Percentiles rank a stretch among this genome's conserved stretches.
Evolutionary conservation across 53 echinoderm and acorn worm species (phyloP).

Genomic region (Patiria pectinifera): DNA sequence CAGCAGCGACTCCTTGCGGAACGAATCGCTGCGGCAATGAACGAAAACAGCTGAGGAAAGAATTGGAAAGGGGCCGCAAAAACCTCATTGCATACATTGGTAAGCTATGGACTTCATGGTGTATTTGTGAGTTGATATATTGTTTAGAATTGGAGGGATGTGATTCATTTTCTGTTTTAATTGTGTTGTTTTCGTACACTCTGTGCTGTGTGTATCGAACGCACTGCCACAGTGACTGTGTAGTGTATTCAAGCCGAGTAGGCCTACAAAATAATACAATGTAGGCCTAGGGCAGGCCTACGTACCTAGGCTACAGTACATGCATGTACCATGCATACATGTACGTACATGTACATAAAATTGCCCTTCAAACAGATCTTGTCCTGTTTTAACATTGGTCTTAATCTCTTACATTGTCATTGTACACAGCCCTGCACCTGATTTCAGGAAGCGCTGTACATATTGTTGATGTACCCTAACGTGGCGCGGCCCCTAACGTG

Average conservation of each 20-base stretch:
- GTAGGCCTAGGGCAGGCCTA: too few species aligned
- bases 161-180: background rate
- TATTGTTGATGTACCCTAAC: too few species aligned
- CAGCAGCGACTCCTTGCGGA: slow-evolving; percentile 91
- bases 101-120: slow-evolving; percentile 69
- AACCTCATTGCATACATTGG: slow-evolving; percentile 93
- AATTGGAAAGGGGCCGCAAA: slow-evolving; percentile 99
- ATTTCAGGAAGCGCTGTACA: too few species aligned
- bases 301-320: too few species aligned
- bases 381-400: too few species aligned
- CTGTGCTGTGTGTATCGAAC: background rate
- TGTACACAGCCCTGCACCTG: too few species aligned
- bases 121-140: background rate
- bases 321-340: too few species aligned
- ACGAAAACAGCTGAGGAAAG: slow-evolving; percentile 99
- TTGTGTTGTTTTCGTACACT: slow-evolving; percentile 6
- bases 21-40: slow-evolving; percentile 97
- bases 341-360: too few species aligned
- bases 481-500: too few species aligned
- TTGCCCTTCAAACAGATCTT: too few species aligned
- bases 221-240: background rate
- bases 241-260: background rate
- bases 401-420: too few species aligned
- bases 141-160: background rate
- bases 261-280: too few species aligned